Conservation (phyloP, 2,888 invertebrate species). For the Plemyria rubiginata region DNA sequence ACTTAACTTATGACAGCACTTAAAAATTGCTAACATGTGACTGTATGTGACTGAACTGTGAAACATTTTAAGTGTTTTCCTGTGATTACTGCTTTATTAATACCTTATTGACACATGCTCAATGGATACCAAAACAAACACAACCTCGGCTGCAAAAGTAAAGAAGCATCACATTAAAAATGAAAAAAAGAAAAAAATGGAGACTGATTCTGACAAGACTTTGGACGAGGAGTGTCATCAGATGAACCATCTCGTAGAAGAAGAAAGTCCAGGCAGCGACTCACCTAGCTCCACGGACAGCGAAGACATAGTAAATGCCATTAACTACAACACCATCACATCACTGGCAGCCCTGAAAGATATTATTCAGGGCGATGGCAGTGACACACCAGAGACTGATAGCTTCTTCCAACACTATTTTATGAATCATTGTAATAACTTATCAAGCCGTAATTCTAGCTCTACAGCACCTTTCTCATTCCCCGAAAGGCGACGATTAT, state of each 20-base stretch:
- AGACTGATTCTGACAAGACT: conserved; percentile 46
- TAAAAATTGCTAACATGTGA: conserved; percentile 68
- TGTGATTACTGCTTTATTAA: conserved; percentile 50
- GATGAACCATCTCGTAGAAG: conserved; percentile 53
- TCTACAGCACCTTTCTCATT: conserved; percentile 78
- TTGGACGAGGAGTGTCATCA: conserved; percentile 55
- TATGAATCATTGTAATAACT: conserved; percentile 88
- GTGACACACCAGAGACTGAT: conserved; percentile 84
- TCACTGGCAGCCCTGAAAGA: conserved; percentile 88
- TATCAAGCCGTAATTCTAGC: conserved; percentile 85
- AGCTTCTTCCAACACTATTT: conserved; percentile 90
- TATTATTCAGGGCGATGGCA: conserved; percentile 86
- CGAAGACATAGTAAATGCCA: conserved; percentile 87
- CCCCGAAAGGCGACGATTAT: conserved; percentile 87
- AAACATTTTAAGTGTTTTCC: conserved; percentile 53
- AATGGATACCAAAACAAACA: conserved; percentile 73
- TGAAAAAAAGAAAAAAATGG: conserved; percentile 75
- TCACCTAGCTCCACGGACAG: conserved; percentile 85
- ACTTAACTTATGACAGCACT: conserved; percentile 58
- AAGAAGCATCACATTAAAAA: conserved; percentile 68
- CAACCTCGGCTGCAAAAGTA: conserved; percentile 56
- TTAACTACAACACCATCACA: conserved; percentile 89
- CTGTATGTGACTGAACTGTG: conserved; percentile 56
- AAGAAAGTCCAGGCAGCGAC: conserved; percentile 49
- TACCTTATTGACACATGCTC: conserved; percentile 62